Evolutionary conservation across 2,113 vertebrate species (phyloP).

Genomic region (Oncorhynchus keta): DNA sequence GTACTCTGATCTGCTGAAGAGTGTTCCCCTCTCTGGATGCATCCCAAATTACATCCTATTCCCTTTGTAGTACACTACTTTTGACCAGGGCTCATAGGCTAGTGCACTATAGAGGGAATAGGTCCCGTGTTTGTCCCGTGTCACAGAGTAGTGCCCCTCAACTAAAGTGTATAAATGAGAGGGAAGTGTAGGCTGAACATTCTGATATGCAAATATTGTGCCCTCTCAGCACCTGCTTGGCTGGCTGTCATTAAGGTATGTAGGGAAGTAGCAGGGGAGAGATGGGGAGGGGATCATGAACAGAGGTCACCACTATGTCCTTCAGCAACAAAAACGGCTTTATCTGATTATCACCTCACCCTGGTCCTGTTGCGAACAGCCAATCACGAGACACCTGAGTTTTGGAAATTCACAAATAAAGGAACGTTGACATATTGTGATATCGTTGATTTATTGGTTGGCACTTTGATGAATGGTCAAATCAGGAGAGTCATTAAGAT

Average conservation of each 20-base stretch:
- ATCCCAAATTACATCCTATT: too few species aligned
- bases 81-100: too few species aligned
- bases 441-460: background rate
- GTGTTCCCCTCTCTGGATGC: background rate
- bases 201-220: conserved; percentile 11
- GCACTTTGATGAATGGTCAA: background rate
- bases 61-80: too few species aligned
- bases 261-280: background rate
- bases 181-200: conserved; percentile 1
- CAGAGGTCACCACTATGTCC: background rate
- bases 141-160: background rate
- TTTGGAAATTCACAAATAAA: background rate
- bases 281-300: background rate
- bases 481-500: background rate
- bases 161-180: conserved; percentile 8
- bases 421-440: background rate
- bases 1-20: background rate
- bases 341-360: background rate
- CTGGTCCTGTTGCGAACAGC: background rate
- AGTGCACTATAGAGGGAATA: too few species aligned
- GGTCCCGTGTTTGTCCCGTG: too few species aligned
- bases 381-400: background rate
- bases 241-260: conserved; percentile 1
- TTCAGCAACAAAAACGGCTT: background rate
- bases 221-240: background rate